Conservation (phyloP, 2,888 invertebrate species). For the Pseudoips prasinana region DNA sequence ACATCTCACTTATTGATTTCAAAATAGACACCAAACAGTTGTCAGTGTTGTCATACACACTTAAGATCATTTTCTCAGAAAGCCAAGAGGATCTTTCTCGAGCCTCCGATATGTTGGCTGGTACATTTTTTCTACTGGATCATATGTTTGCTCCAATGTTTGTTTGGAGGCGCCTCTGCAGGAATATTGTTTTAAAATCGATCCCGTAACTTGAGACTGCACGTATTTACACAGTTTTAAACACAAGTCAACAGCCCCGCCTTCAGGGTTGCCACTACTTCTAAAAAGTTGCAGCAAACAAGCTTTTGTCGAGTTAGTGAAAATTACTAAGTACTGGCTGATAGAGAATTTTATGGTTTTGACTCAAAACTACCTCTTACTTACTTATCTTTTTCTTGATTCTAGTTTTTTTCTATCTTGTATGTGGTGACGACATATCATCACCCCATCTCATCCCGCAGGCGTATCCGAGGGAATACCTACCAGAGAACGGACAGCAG, state of each 20-base stretch:
- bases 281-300: no score
- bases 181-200: conserved; percentile 65
- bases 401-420: no score
- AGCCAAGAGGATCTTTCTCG: not conserved
- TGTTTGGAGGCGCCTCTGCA: conserved; percentile 50
- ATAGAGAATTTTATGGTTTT: no score
- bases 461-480: no score
- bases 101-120: not conserved
- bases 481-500: no score
- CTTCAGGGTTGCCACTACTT: conserved; percentile 38
- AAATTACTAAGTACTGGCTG: no score
- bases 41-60: conserved; percentile 25
- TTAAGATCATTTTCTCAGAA: conserved; percentile 1
- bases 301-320: no score
- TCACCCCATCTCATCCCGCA: no score
- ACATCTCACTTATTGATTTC: conserved; percentile 28
- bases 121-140: not conserved
- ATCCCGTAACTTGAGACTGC: conserved; percentile 57
- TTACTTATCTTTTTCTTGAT: no score
- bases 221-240: conserved; percentile 71
- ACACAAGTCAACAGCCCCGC: conserved; percentile 57
- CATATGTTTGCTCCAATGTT: conserved; percentile 34
- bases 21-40: conserved; percentile 33
- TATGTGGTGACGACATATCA: no score
- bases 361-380: no score